Conservation (phyloP, 1,140 invertebrate species). For the Drosophila parabipectinata region DNA sequence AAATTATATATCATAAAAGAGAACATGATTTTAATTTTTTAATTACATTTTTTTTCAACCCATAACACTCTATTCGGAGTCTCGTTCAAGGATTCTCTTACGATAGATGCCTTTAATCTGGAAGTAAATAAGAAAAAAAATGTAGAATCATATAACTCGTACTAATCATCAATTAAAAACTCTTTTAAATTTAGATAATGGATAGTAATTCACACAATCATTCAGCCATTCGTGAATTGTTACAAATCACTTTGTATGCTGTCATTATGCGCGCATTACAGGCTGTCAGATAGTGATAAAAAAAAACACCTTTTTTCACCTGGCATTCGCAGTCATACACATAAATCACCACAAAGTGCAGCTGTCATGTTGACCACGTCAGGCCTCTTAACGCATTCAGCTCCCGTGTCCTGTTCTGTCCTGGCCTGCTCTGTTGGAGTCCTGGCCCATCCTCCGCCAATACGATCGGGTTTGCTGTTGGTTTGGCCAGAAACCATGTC, state of each 20-base stretch:
- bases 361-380: conserved; percentile 27
- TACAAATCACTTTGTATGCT: not conserved
- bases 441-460: not conserved
- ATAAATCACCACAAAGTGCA: conserved; percentile 42
- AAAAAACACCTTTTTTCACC: conserved; percentile 5
- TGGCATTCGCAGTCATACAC: conserved; percentile 3
- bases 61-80: too few relatives aligned
- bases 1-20: too few relatives aligned
- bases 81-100: too few relatives aligned
- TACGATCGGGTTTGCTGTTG: conserved; percentile 5
- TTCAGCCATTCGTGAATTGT: not conserved
- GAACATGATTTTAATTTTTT: too few relatives aligned
- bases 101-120: not conserved
- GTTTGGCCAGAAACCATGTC: conserved; percentile 32
- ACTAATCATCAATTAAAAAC: not conserved
- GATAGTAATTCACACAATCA: not conserved
- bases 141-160: not conserved
- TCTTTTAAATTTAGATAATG: not conserved
- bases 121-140: not conserved
- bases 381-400: conserved; percentile 32
- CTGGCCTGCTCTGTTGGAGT: conserved; percentile 2
- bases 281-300: not conserved
- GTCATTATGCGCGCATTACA: conserved; percentile 7
- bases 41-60: too few relatives aligned
- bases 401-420: conserved; percentile 8